Evolutionary conservation across 2,888 invertebrate genomes (phyloP), one percentile per base, ranked within the genome.

Genomic region (Elaeidobius kamerunicus): DNA sequence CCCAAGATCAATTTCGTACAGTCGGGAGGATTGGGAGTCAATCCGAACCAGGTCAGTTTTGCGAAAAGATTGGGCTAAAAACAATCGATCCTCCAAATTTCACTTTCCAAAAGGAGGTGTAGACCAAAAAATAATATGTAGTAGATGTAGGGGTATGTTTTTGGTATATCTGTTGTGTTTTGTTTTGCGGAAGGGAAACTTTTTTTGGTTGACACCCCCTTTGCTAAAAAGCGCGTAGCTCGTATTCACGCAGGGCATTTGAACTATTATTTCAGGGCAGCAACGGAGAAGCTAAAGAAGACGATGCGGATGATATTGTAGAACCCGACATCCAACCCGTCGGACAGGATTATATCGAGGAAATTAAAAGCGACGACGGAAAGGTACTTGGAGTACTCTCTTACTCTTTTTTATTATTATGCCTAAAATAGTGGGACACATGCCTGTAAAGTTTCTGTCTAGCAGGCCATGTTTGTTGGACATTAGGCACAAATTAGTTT

Each of bases 331-430:
- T 94, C 63, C 88, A 91, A 71, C 93, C 94, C 2, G 93, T 93
- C 43, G 93, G 93, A 0, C 92, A 93, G 70, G 97, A 97, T 74
- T 98, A 96, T 73, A 95, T 98, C 68, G 96, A 97, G 73, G 96
- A 97, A 76, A 89, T 96, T 62, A 91, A 92, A 70, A 91, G 88
- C 65, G 94, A 94, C 63, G 92, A 94, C 71, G 95, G 95, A 69
- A 86, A 87, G 75, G 85, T 71, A 57, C n/a, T 19, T 19, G 5
- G 27, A 5, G 5, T 27, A 27, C 5, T 27, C 6, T 27, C 27
- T 7, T 27, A 11, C 27, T 27, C 5, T 27, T 5, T 27, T 27
- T 27, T 27, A 27, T 9, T 20, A 18, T 30, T 19, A 3, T 38
- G 27, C 38, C 34, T 40, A 40, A n/a, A 39, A 40, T 15, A 14